Conservation (phyloP, 2,797 vertebrate species). For the Sebastes hopkinsi region DNA sequence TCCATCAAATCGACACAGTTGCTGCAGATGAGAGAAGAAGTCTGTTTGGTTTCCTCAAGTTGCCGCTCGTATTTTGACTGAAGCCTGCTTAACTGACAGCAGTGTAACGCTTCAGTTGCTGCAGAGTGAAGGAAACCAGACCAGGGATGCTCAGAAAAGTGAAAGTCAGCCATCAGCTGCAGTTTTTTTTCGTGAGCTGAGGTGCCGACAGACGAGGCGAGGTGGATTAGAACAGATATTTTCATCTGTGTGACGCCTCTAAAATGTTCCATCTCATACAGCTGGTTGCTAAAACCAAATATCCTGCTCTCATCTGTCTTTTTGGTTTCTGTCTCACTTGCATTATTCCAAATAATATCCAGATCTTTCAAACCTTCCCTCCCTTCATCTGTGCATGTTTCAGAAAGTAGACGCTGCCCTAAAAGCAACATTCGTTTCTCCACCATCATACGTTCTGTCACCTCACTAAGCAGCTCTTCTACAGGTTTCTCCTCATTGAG, state of each 20-base stretch:
- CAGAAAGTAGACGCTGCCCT: conserved; percentile 23
- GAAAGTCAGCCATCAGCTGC: conserved; percentile 7
- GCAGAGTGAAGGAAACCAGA: conserved; percentile 36
- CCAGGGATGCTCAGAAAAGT: neutral
- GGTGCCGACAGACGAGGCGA: conserved; percentile 33
- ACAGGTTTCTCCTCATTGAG: conserved; percentile 7
- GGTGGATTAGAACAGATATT: conserved; percentile 38
- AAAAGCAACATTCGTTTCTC: conserved; percentile 63
- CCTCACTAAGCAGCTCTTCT: conserved; percentile 30
- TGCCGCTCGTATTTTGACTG: neutral
- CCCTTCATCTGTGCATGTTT: neutral
- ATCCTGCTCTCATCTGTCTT: neutral
- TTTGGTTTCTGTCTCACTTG: conserved; percentile 11
- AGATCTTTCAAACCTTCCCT: neutral
- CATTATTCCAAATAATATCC: conserved; percentile 12
- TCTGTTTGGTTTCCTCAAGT: conserved; percentile 1
- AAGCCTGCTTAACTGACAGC: conserved; percentile 35
- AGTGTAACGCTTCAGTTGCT: conserved; percentile 59
- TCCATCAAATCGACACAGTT: conserved; percentile 18
- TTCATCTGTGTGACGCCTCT: conserved; percentile 47
- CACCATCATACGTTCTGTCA: conserved; percentile 37
- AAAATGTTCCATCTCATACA: conserved; percentile 21
- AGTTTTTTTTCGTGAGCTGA: conserved; percentile 26
- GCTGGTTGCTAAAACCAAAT: neutral
- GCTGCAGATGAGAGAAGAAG: conserved; percentile 22